Conservation (phyloP, 2,797 vertebrate genomes). For the Microcaecilia unicolor region DNA sequence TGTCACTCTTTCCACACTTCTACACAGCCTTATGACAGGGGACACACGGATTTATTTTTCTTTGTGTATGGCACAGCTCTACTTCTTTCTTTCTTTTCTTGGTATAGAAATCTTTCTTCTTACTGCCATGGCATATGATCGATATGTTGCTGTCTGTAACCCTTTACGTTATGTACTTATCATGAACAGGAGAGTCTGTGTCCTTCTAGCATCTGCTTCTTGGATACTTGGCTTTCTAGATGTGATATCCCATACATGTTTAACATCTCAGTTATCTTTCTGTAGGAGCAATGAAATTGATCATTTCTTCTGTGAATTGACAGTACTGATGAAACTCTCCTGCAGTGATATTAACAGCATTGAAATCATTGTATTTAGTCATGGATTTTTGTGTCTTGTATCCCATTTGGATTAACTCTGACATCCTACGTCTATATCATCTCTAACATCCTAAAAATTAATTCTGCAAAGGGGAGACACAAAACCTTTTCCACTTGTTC, state of each 20-base stretch:
- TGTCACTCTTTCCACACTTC: constrained; percentile 7
- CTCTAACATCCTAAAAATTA: constrained; percentile 1
- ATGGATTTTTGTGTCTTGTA: not conserved
- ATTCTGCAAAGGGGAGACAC: not conserved
- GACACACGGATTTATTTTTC: constrained; percentile 13
- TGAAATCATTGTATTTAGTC: constrained; percentile 10
- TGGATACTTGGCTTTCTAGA: constrained; percentile 14
- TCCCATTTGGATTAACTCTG: not conserved
- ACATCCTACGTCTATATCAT: constrained; percentile 17
- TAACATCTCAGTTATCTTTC: constrained; percentile 4
- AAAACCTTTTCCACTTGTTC: constrained; percentile 6
- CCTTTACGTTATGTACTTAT: constrained; percentile 7
- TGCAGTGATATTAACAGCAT: constrained; percentile 3
- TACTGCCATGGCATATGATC: constrained; percentile 17
- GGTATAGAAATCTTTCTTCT: constrained; percentile 17
- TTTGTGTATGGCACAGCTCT: constrained; percentile 11
- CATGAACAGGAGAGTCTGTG: constrained; percentile 5
- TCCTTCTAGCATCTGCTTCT: not conserved
- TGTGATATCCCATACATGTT: constrained; percentile 6
- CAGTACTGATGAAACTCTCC: constrained; percentile 15
- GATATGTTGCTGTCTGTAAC: constrained; percentile 13
- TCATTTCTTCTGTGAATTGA: constrained; percentile 17
- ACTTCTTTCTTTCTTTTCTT: constrained; percentile 17
- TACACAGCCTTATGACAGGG: not conserved
- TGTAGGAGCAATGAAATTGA: constrained; percentile 10